Base-by-base conservation (phyloP, 2,888 invertebrate species). In the Muscina levida region DNA sequence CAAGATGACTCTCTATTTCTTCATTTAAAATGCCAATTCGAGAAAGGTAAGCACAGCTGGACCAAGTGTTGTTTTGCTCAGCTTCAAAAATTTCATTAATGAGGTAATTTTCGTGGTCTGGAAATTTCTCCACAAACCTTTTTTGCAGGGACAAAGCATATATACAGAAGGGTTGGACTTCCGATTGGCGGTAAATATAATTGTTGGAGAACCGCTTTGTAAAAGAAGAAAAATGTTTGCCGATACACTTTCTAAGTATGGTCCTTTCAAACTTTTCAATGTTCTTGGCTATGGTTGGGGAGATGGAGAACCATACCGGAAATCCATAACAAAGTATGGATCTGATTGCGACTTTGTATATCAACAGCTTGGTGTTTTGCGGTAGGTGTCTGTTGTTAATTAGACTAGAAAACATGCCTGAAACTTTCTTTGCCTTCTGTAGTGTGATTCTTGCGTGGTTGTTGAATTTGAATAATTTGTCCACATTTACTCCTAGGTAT, bases 281-380 rank as follows among this genome's bases (percentile, higher is more conserved):
- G 5, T 59, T 17, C 2, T 59, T 59, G 19, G 51, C 51, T 19
- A 51, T 19, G 8, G 19, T 51, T 17, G 51, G 51, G 1, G 51
- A 51, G 8, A 51, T 51, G 8, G 51, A 17, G 17, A 51, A 51
- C 51, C n/a, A 51, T n/a, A 51, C 19, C 8, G 51, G 51, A 37
- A 51, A 17, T n/a, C 51, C 51, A 51, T 51, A 37, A 10, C 19
- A 11, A 2, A 53, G 2, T 22, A 53, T 22, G 22, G 51, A 22
- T 3, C 51, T 13, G 2, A 22, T 22, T 5, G 51, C 51, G 22
- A 22, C 22, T 53, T 53, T 53, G 22, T 48, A 48, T 2, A 48
- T 8, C 13, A 53, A 24, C 1, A 53, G 22, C 10, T 37, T 37
- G 10, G 37, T 37, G 37, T 10, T 37, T 10, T 37, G 37, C 5